These are phyloP conservation scores for Butorides virescens DNA, from an alignment of 2,113 vertebrate genomes.

Conservation along the genomic window DNA sequence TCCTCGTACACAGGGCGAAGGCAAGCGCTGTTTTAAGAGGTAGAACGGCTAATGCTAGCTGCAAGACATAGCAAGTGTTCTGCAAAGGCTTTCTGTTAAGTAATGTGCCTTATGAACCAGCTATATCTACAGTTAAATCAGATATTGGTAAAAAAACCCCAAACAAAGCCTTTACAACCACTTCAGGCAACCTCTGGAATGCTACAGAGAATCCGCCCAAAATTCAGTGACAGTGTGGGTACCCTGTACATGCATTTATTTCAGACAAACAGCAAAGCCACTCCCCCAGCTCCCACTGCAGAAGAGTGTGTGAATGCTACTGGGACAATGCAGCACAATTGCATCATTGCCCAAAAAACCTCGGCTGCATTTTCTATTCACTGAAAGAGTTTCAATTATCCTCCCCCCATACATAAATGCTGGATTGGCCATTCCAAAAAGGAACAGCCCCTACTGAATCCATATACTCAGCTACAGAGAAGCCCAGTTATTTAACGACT, in stretches of 20 bases:
- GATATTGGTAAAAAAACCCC: neutral
- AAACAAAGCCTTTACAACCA: neutral
- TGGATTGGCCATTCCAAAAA: neutral
- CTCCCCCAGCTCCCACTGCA: constrained; percentile 42
- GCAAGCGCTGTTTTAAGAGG: neutral
- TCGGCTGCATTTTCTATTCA: constrained; percentile 53
- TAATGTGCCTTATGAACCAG: neutral
- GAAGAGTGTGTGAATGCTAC: constrained; percentile 13
- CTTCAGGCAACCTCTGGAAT: neutral
- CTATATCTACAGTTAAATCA: neutral
- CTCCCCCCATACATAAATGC: neutral
- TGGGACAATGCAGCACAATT: constrained; percentile 51
- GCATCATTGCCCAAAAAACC: constrained; percentile 58
- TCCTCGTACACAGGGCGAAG: neutral
- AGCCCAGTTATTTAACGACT: neutral
- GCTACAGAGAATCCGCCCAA: neutral
- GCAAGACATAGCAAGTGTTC: neutral
- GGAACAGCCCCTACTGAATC: neutral
- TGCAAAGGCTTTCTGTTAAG: neutral
- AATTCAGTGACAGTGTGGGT: neutral
- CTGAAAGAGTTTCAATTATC: neutral
- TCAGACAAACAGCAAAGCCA: constrained; percentile 38
- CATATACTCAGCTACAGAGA: neutral
- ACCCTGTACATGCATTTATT: neutral
- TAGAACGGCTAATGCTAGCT: neutral